phyloP scores from a whole-genome alignment of 2,797 vertebrate species.

The Lacerta agilis region DNA sequence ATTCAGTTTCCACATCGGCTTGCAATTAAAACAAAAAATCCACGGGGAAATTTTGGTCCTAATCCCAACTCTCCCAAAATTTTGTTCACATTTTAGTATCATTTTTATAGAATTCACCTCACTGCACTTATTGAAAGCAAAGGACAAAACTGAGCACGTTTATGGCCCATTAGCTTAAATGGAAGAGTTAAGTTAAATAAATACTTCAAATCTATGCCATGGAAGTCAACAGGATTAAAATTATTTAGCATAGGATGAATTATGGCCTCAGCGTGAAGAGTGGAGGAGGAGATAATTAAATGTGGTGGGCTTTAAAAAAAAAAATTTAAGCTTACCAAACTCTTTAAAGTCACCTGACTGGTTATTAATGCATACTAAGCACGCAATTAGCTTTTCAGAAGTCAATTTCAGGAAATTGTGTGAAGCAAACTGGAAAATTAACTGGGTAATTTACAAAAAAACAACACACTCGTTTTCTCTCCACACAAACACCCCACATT shows the following conservation, averaged over 20 bases:
- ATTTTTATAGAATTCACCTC: neutral
- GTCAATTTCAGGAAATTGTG: slow-evolving; percentile 9
- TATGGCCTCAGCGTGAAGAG: neutral
- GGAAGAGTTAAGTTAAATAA: neutral
- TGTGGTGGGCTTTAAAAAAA: neutral
- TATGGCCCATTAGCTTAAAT: neutral
- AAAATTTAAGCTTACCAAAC: neutral
- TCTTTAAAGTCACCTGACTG: slow-evolving; percentile 8
- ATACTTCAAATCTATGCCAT: neutral
- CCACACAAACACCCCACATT: neutral
- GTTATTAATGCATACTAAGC: slow-evolving; percentile 3
- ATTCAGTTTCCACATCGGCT: too few relatives aligned
- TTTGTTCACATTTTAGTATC: neutral
- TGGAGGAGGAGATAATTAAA: neutral
- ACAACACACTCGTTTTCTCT: neutral
- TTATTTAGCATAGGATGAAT: neutral
- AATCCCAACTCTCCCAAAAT: neutral
- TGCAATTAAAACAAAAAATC: too few relatives aligned
- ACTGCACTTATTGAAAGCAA: neutral
- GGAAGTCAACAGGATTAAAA: neutral
- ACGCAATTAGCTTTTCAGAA: slow-evolving; percentile 6
- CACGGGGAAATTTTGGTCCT: neutral
- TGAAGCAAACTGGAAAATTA: slow-evolving; percentile 17
- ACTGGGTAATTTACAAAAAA: slow-evolving; percentile 4
- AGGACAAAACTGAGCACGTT: neutral